These are phyloP conservation scores for Blomia tropicalis DNA, from an alignment of 2,888 invertebrate genomes.

Conservation along the genomic window DNA sequence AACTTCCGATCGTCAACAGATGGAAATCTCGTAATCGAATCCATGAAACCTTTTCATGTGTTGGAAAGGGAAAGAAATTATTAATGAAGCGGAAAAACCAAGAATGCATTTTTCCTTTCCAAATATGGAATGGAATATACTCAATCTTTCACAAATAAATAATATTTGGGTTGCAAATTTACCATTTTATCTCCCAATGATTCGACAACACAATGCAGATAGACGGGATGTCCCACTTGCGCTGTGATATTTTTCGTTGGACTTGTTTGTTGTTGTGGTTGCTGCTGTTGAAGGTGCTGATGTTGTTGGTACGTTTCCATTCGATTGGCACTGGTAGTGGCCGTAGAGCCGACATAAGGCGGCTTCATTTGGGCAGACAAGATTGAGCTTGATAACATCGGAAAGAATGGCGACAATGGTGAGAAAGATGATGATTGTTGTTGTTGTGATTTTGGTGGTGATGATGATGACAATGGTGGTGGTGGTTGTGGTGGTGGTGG, in stretches of 20 bases:
- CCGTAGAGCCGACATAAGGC: not conserved
- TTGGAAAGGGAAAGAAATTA: not conserved
- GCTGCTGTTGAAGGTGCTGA: not conserved
- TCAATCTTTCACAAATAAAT: not conserved
- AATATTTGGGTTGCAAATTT: too few species aligned
- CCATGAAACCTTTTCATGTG: slow-evolving; percentile 49
- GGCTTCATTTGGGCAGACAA: not conserved
- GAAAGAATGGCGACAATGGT: not conserved
- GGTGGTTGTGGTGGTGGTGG: too few species aligned
- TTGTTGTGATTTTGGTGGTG: not conserved
- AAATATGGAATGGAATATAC: too few species aligned
- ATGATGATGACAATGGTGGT: not conserved
- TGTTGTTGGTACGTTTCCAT: not conserved
- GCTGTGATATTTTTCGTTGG: slow-evolving; percentile 29
- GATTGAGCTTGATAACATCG: not conserved
- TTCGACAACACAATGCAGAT: slow-evolving; percentile 30
- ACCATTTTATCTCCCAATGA: slow-evolving; percentile 31
- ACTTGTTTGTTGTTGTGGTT: too few species aligned
- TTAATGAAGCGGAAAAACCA: not conserved
- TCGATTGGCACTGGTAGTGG: slow-evolving; percentile 6
- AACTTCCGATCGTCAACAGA: slow-evolving; percentile 65
- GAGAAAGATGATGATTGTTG: not conserved
- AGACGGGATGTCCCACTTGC: slow-evolving; percentile 29
- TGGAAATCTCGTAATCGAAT: slow-evolving; percentile 64
- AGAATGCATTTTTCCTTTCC: too few species aligned